Evolutionary conservation across 2,797 vertebrate species (phyloP), one percentile per base, ranked within the genome.

Genomic region (Brachyalestes nurse): DNA sequence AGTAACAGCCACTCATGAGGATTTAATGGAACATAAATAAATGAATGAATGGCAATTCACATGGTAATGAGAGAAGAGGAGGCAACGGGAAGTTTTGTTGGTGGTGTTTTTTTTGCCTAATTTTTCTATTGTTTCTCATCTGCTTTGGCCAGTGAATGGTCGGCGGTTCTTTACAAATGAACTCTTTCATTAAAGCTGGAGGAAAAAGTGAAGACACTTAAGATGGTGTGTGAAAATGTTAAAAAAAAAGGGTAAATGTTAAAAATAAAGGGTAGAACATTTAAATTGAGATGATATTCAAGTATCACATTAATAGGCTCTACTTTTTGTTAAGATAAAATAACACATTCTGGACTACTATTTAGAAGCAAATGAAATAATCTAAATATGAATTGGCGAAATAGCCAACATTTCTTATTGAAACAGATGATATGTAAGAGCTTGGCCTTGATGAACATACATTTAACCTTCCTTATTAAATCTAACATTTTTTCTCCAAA

Each of bases 51-150:
- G 93, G 95, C 95, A 89, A 96, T 96, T 96, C 96, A 97, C 92
- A 97, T 97, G 96, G 94, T 96, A 98, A 97, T 97, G 93, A 96
- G 93, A 91, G 92, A 94, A 90, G 93, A 94, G 94, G 93, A 92
- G 93, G 92, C 89, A 93, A 93, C 89, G 91, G 92, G 95, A 95
- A 95, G 95, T 95, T 95, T 94, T 94, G 86, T 88, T 90, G 84
- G 88, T 89, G 85, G 87, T 87, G 45, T 28, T 51, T 51, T 51
- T 66, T 82, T 78, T 90, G 84, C 73, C 83, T 80, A 85, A 87
- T 89, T 88, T 87, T 84, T 88, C 83, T 42, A 89, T 89, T 88
- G 86, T 88, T 88, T 86, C 80, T 83, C 12, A 72, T 75, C 81
- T 83, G 82, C 92, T 93, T 93, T 91, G 90, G 90, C 89, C 88